These are phyloP conservation scores for Myzus persicae DNA, from an alignment of 1,140 invertebrate species.

Conservation along the genomic window DNA sequence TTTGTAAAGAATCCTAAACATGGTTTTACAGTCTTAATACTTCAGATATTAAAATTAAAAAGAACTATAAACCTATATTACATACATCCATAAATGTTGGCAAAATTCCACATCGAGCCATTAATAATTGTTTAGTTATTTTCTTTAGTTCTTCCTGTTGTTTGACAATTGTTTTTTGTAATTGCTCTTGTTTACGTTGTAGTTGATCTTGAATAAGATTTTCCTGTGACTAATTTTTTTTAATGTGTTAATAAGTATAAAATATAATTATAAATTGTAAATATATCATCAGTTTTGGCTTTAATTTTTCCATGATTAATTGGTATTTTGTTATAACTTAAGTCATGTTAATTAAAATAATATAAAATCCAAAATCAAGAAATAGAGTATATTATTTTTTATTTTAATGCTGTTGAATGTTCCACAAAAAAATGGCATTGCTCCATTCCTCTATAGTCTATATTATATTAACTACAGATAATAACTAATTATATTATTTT, in stretches of 20 bases:
- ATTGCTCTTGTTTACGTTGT: slow-evolving; percentile 82
- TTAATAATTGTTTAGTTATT: slow-evolving; percentile 84
- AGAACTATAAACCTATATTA: slow-evolving; percentile 60
- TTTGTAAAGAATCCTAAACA: slow-evolving; percentile 42
- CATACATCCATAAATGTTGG: slow-evolving; percentile 72
- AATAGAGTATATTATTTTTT: too few relatives aligned
- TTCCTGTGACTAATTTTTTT: not conserved
- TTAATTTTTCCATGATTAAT: not conserved
- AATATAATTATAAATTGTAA: not conserved
- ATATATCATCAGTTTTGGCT: not conserved
- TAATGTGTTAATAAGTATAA: not conserved
- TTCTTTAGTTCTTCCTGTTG: slow-evolving; percentile 85
- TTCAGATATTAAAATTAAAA: not conserved
- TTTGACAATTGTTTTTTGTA: slow-evolving; percentile 83
- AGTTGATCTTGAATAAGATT: slow-evolving; percentile 71
- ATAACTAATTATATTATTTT: too few relatives aligned
- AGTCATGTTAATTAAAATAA: too few relatives aligned
- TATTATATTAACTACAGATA: too few relatives aligned
- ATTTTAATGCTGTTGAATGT: too few relatives aligned
- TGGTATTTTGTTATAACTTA: too few relatives aligned
- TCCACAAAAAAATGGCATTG: too few relatives aligned
- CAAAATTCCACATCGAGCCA: slow-evolving; percentile 80
- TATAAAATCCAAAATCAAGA: too few relatives aligned
- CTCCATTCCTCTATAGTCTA: too few relatives aligned
- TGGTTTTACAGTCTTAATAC: not conserved